A percentile compares a stretch with the other conserved stretches of the same genome.
Evolutionary conservation across 2,797 vertebrate genomes (phyloP).

Genomic region (Nothura maculosa): DNA sequence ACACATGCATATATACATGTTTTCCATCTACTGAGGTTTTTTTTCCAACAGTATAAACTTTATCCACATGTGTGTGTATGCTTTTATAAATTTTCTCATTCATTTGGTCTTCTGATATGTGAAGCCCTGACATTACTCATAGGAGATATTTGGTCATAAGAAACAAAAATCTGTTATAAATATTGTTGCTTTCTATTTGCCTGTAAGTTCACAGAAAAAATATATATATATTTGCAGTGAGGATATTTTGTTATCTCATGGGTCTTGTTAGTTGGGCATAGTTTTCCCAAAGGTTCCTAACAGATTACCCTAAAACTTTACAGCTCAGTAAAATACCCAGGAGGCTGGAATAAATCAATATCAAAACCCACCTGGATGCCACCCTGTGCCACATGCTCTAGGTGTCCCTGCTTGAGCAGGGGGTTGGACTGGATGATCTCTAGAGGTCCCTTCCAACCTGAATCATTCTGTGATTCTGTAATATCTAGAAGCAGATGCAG

Average conservation of each 20-base stretch:
- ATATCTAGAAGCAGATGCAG: neutral
- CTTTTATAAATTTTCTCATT: neutral
- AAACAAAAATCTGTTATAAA: neutral
- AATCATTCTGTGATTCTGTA: too few relatives aligned
- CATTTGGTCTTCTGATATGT: neutral
- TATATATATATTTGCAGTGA: neutral
- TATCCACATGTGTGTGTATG: too few relatives aligned
- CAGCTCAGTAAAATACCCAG: neutral
- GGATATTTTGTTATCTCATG: neutral
- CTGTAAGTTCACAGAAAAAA: neutral
- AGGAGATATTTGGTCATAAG: accelerated
- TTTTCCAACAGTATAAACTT: neutral
- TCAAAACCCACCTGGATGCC: too few relatives aligned
- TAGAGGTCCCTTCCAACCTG: too few relatives aligned
- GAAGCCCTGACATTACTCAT: neutral
- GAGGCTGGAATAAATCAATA: neutral
- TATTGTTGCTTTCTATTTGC: neutral
- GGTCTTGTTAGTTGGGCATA: neutral
- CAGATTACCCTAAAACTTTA: neutral
- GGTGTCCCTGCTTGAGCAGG: too few relatives aligned
- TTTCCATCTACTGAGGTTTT: neutral
- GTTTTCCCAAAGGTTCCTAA: constrained; percentile 10
- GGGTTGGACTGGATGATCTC: too few relatives aligned
- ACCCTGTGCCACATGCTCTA: too few relatives aligned
- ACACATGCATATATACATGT: neutral